Conservation (phyloP, 2,113 vertebrate genomes). For the Dipodomys stephensi region DNA sequence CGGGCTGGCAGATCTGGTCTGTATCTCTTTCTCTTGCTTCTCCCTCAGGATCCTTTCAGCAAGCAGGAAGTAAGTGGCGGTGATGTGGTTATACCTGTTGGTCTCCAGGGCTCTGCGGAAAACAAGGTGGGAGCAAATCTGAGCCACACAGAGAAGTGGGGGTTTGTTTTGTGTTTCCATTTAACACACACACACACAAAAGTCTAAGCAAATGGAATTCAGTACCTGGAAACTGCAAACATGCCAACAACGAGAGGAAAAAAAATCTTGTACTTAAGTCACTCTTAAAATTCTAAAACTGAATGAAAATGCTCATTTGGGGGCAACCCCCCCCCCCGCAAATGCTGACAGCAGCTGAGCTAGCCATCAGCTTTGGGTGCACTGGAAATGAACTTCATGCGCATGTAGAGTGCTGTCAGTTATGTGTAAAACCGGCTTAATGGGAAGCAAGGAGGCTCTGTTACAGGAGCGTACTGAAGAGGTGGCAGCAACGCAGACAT, state of each 20-base stretch:
- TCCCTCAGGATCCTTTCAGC: slow-evolving; percentile 97
- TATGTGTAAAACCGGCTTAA: background rate
- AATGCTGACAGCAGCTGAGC: background rate
- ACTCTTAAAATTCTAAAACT: background rate
- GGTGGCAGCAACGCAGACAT: background rate
- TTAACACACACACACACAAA: too few relatives aligned
- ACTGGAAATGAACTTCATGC: background rate
- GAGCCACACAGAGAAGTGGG: background rate
- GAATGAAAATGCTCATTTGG: background rate
- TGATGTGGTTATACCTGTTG: slow-evolving; percentile 99
- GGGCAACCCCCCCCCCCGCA: too few relatives aligned
- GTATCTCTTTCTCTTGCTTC: slow-evolving; percentile 98
- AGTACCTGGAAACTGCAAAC: background rate
- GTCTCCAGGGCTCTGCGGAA: slow-evolving; percentile 95
- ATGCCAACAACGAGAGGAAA: background rate
- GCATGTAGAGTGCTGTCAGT: background rate
- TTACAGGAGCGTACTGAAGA: background rate
- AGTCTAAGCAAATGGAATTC: background rate
- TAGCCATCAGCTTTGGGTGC: background rate
- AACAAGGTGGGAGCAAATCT: slow-evolving; percentile 56
- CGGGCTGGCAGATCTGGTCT: slow-evolving; percentile 96
- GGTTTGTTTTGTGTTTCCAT: background rate
- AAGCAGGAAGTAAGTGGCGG: slow-evolving; percentile 98
- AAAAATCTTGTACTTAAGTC: background rate
- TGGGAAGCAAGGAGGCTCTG: background rate